A percentile compares a stretch with the other conserved stretches of the same genome.
phyloP scores from a whole-genome alignment of 2,888 invertebrate species.

The Lottia scabra region DNA sequence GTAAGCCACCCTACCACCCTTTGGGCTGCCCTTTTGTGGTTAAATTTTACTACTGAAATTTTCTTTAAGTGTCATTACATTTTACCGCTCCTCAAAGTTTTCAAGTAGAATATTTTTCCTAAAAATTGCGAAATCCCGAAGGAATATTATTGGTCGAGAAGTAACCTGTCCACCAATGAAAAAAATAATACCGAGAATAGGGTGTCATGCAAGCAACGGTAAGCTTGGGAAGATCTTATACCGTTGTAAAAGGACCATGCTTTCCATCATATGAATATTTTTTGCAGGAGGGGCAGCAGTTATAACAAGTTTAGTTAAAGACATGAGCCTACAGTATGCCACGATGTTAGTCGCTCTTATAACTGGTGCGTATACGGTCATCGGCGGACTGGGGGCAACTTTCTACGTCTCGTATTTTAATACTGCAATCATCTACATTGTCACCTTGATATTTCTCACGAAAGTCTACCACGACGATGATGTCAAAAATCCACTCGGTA shows the following conservation, averaged over 20 bases:
- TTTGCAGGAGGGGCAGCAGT: slow-evolving; percentile 62
- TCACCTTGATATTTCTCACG: slow-evolving; percentile 63
- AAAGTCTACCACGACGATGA: slow-evolving; percentile 57
- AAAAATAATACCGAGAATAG: too few relatives aligned
- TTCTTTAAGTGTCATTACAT: too few relatives aligned
- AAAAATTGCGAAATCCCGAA: too few relatives aligned
- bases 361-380: slow-evolving; percentile 64
- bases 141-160: too few relatives aligned
- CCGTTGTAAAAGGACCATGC: too few relatives aligned
- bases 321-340: slow-evolving; percentile 62
- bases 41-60: too few relatives aligned
- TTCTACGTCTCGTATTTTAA: slow-evolving; percentile 70
- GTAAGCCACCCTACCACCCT: slow-evolving; percentile 36
- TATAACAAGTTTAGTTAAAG: slow-evolving; percentile 61
- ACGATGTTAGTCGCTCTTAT: slow-evolving; percentile 60
- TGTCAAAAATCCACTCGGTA: slow-evolving; percentile 45
- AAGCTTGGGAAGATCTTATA: too few relatives aligned
- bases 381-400: slow-evolving; percentile 67
- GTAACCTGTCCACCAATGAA: too few relatives aligned
- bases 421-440: slow-evolving; percentile 63
- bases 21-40: too few relatives aligned
- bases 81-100: too few relatives aligned
- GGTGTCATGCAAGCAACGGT: too few relatives aligned
- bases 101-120: too few relatives aligned
- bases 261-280: not conserved